These are phyloP conservation scores for Vulpes ferrilata DNA, from an alignment of 2,113 vertebrate species.

Conservation along the genomic window DNA sequence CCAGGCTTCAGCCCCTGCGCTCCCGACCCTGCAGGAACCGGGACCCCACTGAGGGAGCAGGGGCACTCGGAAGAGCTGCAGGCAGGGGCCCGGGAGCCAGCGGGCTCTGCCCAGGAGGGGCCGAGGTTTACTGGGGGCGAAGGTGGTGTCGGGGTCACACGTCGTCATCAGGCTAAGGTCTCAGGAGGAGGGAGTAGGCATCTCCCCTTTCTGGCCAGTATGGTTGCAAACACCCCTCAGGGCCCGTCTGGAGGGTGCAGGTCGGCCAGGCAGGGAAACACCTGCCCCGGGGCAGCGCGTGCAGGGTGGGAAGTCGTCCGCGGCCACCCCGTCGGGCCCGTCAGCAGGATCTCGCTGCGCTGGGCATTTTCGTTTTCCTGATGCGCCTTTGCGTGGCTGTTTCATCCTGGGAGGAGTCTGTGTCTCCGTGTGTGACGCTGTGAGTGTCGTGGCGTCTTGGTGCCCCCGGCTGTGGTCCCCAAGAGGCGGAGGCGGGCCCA, in stretches of 20 bases:
- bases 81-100: accelerated
- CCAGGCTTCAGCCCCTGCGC: accelerated
- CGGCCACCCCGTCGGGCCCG: accelerated
- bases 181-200: accelerated
- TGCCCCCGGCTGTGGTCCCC: not conserved
- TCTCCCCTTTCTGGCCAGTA: accelerated
- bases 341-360: not conserved
- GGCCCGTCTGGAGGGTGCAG: no score
- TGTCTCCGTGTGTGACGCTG: not conserved
- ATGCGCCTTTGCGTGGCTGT: accelerated
- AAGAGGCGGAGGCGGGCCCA: not conserved
- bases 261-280: not conserved
- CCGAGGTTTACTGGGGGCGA: not conserved
- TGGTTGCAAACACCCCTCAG: not conserved
- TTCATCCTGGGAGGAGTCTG: not conserved
- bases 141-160: accelerated
- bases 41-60: not conserved
- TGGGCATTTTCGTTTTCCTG: not conserved
- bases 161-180: accelerated
- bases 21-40: accelerated
- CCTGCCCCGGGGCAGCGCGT: not conserved
- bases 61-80: not conserved
- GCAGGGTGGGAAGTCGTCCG: not conserved
- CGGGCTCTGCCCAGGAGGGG: not conserved
- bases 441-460: accelerated